Percentiles rank a stretch among this genome's conserved stretches.
Evolutionary conservation across 2,888 invertebrate genomes (phyloP).

Genomic region (Xanthorhoe spadicearia): DNA sequence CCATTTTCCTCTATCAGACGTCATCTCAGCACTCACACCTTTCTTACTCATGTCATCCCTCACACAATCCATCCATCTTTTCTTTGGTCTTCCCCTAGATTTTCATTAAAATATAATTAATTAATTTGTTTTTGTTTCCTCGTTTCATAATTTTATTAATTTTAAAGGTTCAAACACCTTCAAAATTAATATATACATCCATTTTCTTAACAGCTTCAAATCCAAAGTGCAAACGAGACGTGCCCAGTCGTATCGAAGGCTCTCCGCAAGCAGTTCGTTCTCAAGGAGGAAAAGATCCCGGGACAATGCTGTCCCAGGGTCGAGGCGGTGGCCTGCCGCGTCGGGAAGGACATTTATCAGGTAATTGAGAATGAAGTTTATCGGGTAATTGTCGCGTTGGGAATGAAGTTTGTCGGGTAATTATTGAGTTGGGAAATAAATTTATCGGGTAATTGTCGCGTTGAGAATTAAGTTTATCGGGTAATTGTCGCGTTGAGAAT

Average conservation of each 20-base stretch:
- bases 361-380: slow-evolving; percentile 47
- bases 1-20: too few relatives aligned
- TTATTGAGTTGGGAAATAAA: background rate
- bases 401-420: background rate
- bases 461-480: background rate
- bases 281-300: slow-evolving; percentile 70
- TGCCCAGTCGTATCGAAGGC: slow-evolving; percentile 79
- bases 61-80: too few relatives aligned
- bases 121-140: too few relatives aligned
- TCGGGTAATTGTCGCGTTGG: too few relatives aligned
- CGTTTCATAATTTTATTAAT: too few relatives aligned
- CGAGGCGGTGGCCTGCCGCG: slow-evolving; percentile 83
- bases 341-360: slow-evolving; percentile 75
- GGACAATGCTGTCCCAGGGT: slow-evolving; percentile 85
- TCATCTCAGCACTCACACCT: too few relatives aligned
- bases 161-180: too few relatives aligned
- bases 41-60: too few relatives aligned
- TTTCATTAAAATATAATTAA: too few relatives aligned
- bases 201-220: slow-evolving; percentile 75
- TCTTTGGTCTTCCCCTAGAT: too few relatives aligned
- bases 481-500: background rate
- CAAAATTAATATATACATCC: background rate
- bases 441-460: too few relatives aligned
- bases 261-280: slow-evolving; percentile 77
- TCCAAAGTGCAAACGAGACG: slow-evolving; percentile 79